These are phyloP conservation scores for Morpho helenor DNA, from an alignment of 2,888 invertebrate species.

Conservation along the genomic window DNA sequence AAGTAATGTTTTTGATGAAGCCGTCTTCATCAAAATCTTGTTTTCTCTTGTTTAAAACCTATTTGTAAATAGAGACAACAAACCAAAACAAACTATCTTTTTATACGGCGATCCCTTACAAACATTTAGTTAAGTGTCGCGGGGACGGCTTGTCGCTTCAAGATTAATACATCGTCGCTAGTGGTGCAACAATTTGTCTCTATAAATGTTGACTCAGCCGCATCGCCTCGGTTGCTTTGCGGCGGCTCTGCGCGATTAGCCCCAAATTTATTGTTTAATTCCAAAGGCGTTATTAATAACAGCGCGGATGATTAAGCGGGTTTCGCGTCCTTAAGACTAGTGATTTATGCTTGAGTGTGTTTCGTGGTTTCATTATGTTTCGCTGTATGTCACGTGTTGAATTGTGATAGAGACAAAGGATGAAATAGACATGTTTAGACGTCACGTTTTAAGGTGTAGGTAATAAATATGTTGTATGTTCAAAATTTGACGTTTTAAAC, in stretches of 20 bases:
- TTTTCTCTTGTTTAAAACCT: neutral
- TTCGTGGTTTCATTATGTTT: slow-evolving; percentile 46
- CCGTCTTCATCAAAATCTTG: too few species aligned
- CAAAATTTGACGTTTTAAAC: too few species aligned
- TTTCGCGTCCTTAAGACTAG: slow-evolving; percentile 65
- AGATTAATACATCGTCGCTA: slow-evolving; percentile 76
- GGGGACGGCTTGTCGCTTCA: slow-evolving; percentile 48
- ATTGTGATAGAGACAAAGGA: too few species aligned
- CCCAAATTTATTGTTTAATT: slow-evolving; percentile 78
- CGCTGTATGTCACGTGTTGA: slow-evolving; percentile 8
- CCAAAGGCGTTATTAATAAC: slow-evolving; percentile 77
- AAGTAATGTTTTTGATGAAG: too few species aligned
- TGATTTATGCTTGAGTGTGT: slow-evolving; percentile 63
- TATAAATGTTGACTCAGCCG: slow-evolving; percentile 78
- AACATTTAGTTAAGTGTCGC: slow-evolving; percentile 44
- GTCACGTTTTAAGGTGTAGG: too few species aligned
- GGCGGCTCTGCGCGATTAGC: slow-evolving; percentile 74
- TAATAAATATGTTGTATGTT: too few species aligned
- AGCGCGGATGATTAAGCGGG: slow-evolving; percentile 72
- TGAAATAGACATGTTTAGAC: too few species aligned
- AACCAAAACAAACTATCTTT: slow-evolving; percentile 16
- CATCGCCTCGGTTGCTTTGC: slow-evolving; percentile 45
- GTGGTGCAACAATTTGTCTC: slow-evolving; percentile 78
- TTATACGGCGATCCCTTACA: slow-evolving; percentile 22
- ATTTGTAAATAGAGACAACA: slow-evolving; percentile 1